A percentile compares a stretch with the other conserved stretches of the same genome.
phyloP scores from a whole-genome alignment of 2,113 vertebrate species.

The Nasalis larvatus region DNA sequence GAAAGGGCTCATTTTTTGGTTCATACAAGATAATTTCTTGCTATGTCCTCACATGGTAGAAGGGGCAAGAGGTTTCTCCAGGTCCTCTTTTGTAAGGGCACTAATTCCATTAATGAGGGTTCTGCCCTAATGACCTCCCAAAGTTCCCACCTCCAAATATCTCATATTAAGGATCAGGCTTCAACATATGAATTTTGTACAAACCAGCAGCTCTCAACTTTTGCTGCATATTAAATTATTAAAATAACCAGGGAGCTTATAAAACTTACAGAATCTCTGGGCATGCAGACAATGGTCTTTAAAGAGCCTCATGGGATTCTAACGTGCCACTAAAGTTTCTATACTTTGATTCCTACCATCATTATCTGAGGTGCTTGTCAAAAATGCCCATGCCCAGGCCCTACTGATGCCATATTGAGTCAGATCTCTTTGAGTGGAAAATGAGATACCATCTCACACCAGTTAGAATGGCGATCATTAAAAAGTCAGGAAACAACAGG shows the following conservation, averaged over 20 bases:
- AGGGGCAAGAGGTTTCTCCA: neutral
- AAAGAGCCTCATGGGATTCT: neutral
- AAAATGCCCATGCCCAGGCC: neutral
- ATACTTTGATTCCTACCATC: neutral
- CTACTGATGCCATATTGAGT: neutral
- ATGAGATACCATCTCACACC: too few species aligned
- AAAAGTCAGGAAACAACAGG: too few species aligned
- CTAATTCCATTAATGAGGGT: neutral
- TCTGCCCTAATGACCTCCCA: neutral
- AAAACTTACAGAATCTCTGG: neutral
- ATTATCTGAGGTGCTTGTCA: neutral
- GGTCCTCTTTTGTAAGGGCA: neutral
- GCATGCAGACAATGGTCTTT: neutral
- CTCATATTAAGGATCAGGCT: neutral
- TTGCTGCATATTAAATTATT: neutral
- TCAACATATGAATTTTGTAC: neutral
- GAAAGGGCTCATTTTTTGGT: neutral
- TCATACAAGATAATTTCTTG: neutral
- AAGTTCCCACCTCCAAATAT: neutral
- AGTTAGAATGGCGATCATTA: too few species aligned
- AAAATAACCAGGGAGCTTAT: neutral
- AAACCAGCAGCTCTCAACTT: neutral
- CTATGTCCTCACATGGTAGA: neutral
- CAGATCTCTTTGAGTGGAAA: neutral
- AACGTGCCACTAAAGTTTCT: neutral